Percentiles rank a stretch among this genome's conserved stretches.
Evolutionary conservation across 1,140 invertebrate genomes (phyloP).

Genomic region (Diorhabda sublineata): DNA sequence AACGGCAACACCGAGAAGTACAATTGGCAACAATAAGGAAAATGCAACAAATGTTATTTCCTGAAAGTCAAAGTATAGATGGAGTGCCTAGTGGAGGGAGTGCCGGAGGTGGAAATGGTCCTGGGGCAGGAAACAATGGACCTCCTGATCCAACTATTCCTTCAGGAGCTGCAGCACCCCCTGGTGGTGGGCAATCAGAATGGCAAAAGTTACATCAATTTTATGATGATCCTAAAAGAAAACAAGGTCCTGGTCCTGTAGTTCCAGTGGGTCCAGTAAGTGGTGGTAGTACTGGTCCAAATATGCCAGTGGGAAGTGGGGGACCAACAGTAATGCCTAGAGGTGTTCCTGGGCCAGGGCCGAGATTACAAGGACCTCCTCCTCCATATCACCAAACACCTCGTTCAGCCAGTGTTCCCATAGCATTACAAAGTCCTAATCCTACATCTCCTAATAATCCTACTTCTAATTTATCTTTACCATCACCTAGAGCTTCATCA

Average conservation of each 20-base stretch:
- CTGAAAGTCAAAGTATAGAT: constrained; percentile 60
- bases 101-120: constrained; percentile 13
- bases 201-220: constrained; percentile 86
- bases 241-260: constrained; percentile 25
- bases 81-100: constrained; percentile 10
- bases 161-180: constrained; percentile 45
- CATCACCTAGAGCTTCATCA: constrained; percentile 65
- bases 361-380: constrained; percentile 74
- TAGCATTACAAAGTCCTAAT: constrained; percentile 68
- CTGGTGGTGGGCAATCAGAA: constrained; percentile 61
- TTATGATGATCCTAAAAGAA: constrained; percentile 57
- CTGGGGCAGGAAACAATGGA: constrained; percentile 19
- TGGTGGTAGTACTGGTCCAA: constrained; percentile 25
- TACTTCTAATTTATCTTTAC: constrained; percentile 65
- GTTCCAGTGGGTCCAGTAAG: constrained; percentile 35
- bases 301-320: constrained; percentile 21
- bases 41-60: constrained; percentile 89
- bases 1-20: constrained; percentile 88
- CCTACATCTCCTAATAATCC: constrained; percentile 68
- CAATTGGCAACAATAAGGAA: constrained; percentile 86
- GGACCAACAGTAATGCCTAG: constrained; percentile 41
- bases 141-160: constrained; percentile 34
- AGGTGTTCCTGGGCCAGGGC: constrained; percentile 49
- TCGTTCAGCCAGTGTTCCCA: constrained; percentile 78
- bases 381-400: constrained; percentile 81